Evolutionary conservation across 2,888 invertebrate species (phyloP), one percentile per base, ranked within the genome.

Genomic region (Baronia brevicornis): DNA sequence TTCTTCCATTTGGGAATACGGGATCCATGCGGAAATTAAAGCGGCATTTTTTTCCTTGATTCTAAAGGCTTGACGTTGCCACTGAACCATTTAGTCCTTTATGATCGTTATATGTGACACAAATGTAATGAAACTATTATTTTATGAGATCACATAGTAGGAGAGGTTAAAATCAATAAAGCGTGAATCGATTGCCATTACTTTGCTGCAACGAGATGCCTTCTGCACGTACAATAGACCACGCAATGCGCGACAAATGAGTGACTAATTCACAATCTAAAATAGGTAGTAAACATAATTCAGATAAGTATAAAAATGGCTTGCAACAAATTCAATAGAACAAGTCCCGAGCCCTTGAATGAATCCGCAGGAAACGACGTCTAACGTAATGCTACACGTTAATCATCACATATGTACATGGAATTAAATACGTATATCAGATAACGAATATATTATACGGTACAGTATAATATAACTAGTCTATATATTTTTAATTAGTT

Each of bases 101-200:
- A n/a, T n/a, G n/a, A 25, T 8, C 8, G 5, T 25, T 4, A 8
- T 14, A 14, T 8, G 9, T 8, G 4, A 3, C 15, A 15, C 17
- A 15, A 8, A 31, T 24, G 26, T 19, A 13, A 22, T 23, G 26
- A 14, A 26, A 17, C 22, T 18, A 15, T 23, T 18, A 24, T 5
- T 23, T 10, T 14, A n/a, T 21, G 28, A 13, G 27, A 23, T 26
- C 14, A 13, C 18, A 12, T 31, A 31, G 23, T 9, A 26, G 30
- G 12, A 30, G 23, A 18, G 24, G 19, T 13, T 21, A 18, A 35
- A 37, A 30, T 38, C 34, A 38, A 42, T 42, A 38, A 32, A 30
- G 34, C 39, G 34, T 34, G 34, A 39, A 39, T 34, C 34, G 33
- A 34, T 42, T 27, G 29, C 33, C 33, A 36, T 38, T 23, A 36